Evolutionary conservation across 1,140 invertebrate species (phyloP).

Genomic region (Laupala kohalensis): DNA sequence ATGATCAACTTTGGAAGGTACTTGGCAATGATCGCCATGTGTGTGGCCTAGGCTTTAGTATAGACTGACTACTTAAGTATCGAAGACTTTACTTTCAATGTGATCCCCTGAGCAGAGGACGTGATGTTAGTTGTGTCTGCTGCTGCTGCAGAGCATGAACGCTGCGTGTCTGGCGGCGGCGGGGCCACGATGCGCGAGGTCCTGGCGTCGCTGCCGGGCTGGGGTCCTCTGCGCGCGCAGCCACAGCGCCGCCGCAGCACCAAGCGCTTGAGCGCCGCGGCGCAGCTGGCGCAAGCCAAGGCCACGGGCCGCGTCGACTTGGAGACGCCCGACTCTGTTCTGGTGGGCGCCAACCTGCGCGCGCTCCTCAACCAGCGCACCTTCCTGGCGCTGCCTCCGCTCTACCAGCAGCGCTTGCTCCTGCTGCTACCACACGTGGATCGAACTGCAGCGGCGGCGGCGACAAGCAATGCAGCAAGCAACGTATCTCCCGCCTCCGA

Average conservation of each 20-base stretch:
- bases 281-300: slow-evolving; percentile 81
- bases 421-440: slow-evolving; percentile 86
- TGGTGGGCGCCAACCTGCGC: slow-evolving; percentile 82
- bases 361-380: slow-evolving; percentile 81
- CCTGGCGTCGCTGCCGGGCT: slow-evolving; percentile 77
- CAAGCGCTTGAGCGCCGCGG: slow-evolving; percentile 75
- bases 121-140: too few relatives aligned
- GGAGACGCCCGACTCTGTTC: slow-evolving; percentile 91
- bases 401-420: slow-evolving; percentile 85
- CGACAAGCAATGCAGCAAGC: too few relatives aligned
- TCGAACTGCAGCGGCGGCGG: slow-evolving; percentile 39
- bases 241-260: slow-evolving; percentile 64
- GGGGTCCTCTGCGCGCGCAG: slow-evolving; percentile 40
- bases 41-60: too few relatives aligned
- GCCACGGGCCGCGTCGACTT: slow-evolving; percentile 90
- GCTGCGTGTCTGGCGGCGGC: too few relatives aligned
- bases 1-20: too few relatives aligned
- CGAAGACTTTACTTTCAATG: too few relatives aligned
- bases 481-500: too few relatives aligned
- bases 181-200: slow-evolving; percentile 78
- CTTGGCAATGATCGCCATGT: too few relatives aligned
- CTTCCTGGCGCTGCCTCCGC: slow-evolving; percentile 69
- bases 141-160: slow-evolving; percentile 10
- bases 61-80: too few relatives aligned
- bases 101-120: too few relatives aligned